Evolutionary conservation across 2,113 vertebrate genomes (phyloP).

Genomic region (Clarias magur): DNA sequence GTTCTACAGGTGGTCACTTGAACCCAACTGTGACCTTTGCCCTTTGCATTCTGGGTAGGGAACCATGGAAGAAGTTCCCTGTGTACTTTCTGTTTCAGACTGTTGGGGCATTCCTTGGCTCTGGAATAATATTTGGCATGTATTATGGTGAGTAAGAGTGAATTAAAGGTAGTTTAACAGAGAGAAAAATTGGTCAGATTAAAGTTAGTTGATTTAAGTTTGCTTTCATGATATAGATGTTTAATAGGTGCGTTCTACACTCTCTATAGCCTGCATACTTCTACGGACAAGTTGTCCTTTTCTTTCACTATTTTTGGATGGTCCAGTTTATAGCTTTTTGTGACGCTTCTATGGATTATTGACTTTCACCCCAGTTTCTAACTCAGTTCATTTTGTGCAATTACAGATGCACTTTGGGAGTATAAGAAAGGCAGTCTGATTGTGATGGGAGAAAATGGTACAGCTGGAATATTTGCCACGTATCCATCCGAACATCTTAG

Average conservation of each 20-base stretch:
- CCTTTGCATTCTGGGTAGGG: conserved; percentile 80
- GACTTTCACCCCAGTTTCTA: neutral
- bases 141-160: conserved; percentile 76
- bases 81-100: conserved; percentile 78
- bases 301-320: neutral
- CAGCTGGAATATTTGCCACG: conserved; percentile 86
- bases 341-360: neutral
- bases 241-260: neutral
- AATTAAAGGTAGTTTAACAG: neutral
- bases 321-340: neutral
- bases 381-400: neutral
- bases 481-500: conserved; percentile 82
- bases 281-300: neutral
- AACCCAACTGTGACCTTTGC: conserved; percentile 88
- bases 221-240: neutral
- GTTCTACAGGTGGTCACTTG: conserved; percentile 79
- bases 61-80: conserved; percentile 75
- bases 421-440: conserved; percentile 69
- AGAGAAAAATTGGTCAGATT: neutral
- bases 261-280: neutral
- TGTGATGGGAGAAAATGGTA: conserved; percentile 75
- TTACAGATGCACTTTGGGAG: conserved; percentile 79
- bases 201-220: neutral
- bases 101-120: conserved; percentile 81
- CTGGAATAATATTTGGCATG: conserved; percentile 80